phyloP scores from a whole-genome alignment of 2,113 vertebrate species.

The Camelus dromedarius region DNA sequence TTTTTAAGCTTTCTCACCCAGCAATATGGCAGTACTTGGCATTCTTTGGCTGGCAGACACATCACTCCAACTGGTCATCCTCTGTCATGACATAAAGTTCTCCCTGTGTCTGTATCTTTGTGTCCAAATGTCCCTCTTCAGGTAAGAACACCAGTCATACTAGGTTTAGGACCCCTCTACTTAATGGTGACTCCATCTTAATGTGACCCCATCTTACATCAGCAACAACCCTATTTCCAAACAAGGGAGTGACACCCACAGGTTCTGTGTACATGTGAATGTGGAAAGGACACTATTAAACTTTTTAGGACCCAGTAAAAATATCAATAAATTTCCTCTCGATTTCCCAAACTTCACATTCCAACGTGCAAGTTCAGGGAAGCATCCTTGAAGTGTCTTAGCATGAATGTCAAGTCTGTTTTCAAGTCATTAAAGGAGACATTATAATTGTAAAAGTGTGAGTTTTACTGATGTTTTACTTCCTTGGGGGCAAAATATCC shows the following conservation, averaged over 20 bases:
- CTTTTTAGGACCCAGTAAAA: neutral
- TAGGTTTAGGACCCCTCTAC: neutral
- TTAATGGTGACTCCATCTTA: fast-evolving
- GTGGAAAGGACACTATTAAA: neutral
- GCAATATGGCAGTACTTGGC: fast-evolving
- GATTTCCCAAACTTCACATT: neutral
- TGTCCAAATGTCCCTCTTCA: neutral
- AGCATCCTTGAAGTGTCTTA: fast-evolving
- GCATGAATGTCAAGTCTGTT: too few species aligned
- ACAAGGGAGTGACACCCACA: fast-evolving
- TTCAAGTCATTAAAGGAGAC: neutral
- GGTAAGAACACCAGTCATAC: fast-evolving
- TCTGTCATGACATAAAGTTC: fast-evolving
- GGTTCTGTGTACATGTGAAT: fast-evolving
- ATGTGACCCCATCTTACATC: neutral
- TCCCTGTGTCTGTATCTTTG: neutral
- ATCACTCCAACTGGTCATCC: neutral
- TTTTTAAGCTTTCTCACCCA: neutral
- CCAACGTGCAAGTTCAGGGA: neutral
- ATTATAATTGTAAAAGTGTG: neutral
- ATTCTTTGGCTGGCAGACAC: fast-evolving
- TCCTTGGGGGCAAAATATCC: neutral
- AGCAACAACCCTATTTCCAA: neutral
- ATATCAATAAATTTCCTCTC: neutral
- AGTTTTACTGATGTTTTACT: neutral